Percentiles rank a stretch among this genome's conserved stretches.
Conservation (phyloP, 2,797 vertebrate genomes). For the Iguana delicatissima region DNA sequence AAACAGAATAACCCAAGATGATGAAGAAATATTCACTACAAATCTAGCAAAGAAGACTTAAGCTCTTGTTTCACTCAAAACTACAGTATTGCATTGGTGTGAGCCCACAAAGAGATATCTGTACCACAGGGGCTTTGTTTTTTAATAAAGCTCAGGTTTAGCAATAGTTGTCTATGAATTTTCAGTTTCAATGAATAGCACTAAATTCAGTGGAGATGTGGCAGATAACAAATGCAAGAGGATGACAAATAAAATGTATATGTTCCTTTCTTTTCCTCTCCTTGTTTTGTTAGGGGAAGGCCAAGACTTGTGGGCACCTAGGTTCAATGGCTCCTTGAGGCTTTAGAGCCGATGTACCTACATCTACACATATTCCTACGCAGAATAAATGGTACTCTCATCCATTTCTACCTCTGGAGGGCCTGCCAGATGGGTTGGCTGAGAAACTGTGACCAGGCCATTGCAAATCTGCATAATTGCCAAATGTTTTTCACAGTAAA, state of each 20-base stretch:
- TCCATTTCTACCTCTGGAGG: neutral
- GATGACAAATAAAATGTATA: neutral
- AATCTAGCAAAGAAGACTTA: neutral
- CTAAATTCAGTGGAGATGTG: neutral
- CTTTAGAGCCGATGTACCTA: neutral
- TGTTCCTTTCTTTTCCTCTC: too few species aligned
- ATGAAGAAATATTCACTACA: neutral
- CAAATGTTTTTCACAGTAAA: too few species aligned
- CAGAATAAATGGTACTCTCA: neutral
- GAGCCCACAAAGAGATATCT: neutral
- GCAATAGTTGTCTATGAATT: neutral
- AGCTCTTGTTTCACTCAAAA: neutral
- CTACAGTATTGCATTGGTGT: neutral
- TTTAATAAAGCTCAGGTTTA: constrained; percentile 17
- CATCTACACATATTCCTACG: neutral
- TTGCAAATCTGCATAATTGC: too few species aligned
- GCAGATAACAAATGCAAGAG: neutral
- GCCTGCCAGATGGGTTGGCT: neutral
- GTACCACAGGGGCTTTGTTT: neutral
- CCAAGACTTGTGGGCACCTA: neutral
- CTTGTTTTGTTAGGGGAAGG: neutral
- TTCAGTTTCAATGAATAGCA: neutral
- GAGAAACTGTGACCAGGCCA: too few species aligned
- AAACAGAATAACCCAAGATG: neutral
- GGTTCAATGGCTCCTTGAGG: neutral